phyloP scores from a whole-genome alignment of 2,888 invertebrate genomes.

The Cephus nigrinus region DNA sequence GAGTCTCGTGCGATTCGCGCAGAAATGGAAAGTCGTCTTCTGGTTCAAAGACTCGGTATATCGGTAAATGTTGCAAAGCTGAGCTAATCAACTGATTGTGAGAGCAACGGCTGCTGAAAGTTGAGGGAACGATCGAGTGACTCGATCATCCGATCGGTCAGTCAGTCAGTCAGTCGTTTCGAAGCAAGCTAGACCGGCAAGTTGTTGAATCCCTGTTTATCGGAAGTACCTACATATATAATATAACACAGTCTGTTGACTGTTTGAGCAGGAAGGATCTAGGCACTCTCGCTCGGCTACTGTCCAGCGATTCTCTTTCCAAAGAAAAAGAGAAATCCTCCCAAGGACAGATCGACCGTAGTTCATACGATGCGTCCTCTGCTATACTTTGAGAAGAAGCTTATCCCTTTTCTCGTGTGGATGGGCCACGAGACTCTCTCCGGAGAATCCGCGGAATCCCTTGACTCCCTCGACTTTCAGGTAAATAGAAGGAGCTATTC shows the following conservation, averaged over 20 bases:
- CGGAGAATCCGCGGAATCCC: constrained; percentile 31
- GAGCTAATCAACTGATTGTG: not conserved
- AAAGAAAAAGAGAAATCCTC: too few species aligned
- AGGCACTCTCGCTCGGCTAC: too few species aligned
- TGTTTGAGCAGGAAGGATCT: too few species aligned
- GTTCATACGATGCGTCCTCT: constrained; percentile 32
- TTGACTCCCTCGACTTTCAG: constrained; percentile 40
- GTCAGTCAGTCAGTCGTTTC: constrained; percentile 27
- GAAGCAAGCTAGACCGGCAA: too few species aligned
- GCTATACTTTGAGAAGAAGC: constrained; percentile 34
- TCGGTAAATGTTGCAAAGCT: not conserved
- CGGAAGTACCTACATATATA: too few species aligned
- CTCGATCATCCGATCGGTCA: constrained; percentile 19
- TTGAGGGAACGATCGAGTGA: constrained; percentile 31
- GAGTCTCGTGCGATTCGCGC: constrained; percentile 28
- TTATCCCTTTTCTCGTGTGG: constrained; percentile 31
- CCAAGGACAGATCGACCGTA: too few species aligned
- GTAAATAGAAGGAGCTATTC: constrained; percentile 23
- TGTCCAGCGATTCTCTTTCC: too few species aligned
- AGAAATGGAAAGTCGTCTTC: constrained; percentile 61
- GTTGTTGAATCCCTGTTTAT: too few species aligned
- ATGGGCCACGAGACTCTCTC: constrained; percentile 25
- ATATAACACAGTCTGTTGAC: too few species aligned
- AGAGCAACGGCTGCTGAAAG: not conserved
- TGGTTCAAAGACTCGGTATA: constrained; percentile 17